Evolutionary conservation across 2,888 invertebrate species (phyloP), one percentile per base, ranked within the genome.

Genomic region (Linyphia triangularis): DNA sequence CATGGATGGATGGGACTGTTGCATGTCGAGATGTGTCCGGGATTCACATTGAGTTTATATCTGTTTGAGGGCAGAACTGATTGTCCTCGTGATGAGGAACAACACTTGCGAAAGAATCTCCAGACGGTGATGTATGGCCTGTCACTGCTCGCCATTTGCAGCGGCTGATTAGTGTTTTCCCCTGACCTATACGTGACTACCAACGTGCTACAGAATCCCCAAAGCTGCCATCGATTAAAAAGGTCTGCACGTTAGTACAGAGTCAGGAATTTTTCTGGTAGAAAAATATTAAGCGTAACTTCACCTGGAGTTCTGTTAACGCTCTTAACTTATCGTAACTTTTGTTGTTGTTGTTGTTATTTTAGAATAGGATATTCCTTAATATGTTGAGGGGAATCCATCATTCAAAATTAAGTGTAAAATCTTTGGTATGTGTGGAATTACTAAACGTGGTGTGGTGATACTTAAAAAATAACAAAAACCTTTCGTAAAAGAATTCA

Each of bases 111-210:
- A 22, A 22, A 28, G 75, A 77, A 77, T 77, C 75, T 63, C 13
- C 10, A 7, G 13, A 43, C 26, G 43, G n/a, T 77, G 77, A 77
- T 77, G 40, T 24, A 77, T 77, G 61, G 40, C 40, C 77, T 77
- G 63, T 77, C 77, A 61, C 33, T 9, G 26, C 16, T 24, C 40
- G 24, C 77, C 75, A 33, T 59, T 61, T 33, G 16, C 33, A 33
- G 77, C 61, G 22, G 63, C 61, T 63, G 77, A 77, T 77, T 63
- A 70, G 70, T 77, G 61, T 63, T 73, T 77, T 70, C 61, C 59
- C 19, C 67, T 59, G 75, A 75, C 33, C 59, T 22, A 65, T n/a
- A 16, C 51, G 51, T 51, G 51, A 51, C 51, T 51, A n/a, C 51
- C 9, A 51, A 3, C 1, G 51, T 13, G 51, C 16, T 5, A 9